Evolutionary conservation across 2,888 invertebrate genomes (phyloP), one percentile per base, ranked within the genome.

Genomic region (Noctua janthina): DNA sequence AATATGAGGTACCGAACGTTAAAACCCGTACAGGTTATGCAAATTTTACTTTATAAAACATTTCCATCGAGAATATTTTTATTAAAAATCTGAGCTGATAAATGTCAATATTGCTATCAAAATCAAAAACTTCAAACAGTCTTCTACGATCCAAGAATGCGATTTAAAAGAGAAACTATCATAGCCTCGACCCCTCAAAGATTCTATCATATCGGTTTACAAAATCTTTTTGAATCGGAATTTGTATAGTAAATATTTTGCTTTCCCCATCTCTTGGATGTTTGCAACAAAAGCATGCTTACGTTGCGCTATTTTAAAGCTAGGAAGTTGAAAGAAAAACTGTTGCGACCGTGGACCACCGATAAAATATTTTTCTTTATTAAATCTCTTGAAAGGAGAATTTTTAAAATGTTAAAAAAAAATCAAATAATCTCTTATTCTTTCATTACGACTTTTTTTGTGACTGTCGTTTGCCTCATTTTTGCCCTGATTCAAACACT

Each of bases 211-310:
- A 82, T 66, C 49, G 56, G 0, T 66, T 59, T 39, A 76, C 75
- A 78, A 73, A 76, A 86, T 81, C 29, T 79, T 89, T 76, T 70
- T 67, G 64, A 56, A 86, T 88, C 83, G 74, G 87, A 91, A 92
- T 90, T 79, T 79, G 76, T 76, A 88, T 88, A 87, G 88, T 89
- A 91, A 92, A 93, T 91, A 92, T 88, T 88, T 89, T 88, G 86
- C 76, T 13, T 74, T 78, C 79, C 82, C 84, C 80, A 89, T 89
- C 85, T 89, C 91, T 90, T 90, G 88, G 92, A 93, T 91, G 84
- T 88, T 88, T 73, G 71, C 74, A 83, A 87, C 88, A 86, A 90
- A 91, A 91, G 90, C 17, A 39, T 11, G 56, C n/a, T 46, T 54
- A 17, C 10, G 85, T 90, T 54, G 10, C 7, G 83, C 89, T 90